phyloP scores from a whole-genome alignment of 2,113 vertebrate genomes.

The Periophthalmus modestus region DNA sequence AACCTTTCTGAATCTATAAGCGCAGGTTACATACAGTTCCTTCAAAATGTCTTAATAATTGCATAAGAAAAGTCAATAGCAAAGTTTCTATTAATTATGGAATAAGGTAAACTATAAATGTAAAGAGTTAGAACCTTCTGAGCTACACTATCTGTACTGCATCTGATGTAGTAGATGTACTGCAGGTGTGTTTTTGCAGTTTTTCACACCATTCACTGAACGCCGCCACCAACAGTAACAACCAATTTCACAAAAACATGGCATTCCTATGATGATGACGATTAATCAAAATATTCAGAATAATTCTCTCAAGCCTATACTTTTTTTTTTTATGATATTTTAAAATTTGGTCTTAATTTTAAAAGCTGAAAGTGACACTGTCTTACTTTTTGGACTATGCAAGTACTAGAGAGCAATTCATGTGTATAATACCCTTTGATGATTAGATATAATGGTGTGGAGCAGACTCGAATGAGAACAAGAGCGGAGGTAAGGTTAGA shows the following conservation, averaged over 20 bases:
- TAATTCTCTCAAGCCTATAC: too few relatives aligned
- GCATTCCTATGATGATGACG: too few relatives aligned
- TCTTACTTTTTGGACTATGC: neutral
- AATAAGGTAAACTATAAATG: too few relatives aligned
- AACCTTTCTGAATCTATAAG: too few relatives aligned
- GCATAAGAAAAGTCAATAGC: too few relatives aligned
- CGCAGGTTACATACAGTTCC: too few relatives aligned
- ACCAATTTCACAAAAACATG: too few relatives aligned
- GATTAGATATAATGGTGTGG: slow-evolving; percentile 62
- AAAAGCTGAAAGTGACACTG: neutral
- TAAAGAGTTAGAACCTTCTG: neutral
- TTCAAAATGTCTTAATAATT: slow-evolving; percentile 8
- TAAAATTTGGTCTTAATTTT: too few relatives aligned
- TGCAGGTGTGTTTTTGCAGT: neutral
- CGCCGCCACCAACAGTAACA: too few relatives aligned
- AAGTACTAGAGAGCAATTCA: slow-evolving; percentile 35
- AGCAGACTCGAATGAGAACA: slow-evolving; percentile 51
- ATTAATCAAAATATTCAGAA: too few relatives aligned
- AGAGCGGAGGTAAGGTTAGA: slow-evolving; percentile 49
- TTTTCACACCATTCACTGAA: slow-evolving; percentile 6
- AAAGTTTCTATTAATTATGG: too few relatives aligned
- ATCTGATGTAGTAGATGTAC: neutral
- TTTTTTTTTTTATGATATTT: too few relatives aligned
- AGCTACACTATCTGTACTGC: slow-evolving; percentile 42
- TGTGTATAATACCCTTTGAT: slow-evolving; percentile 64